Percentiles rank a stretch among this genome's conserved stretches.
Conservation (phyloP, 2,113 vertebrate genomes). For the Austrofundulus limnaeus region DNA sequence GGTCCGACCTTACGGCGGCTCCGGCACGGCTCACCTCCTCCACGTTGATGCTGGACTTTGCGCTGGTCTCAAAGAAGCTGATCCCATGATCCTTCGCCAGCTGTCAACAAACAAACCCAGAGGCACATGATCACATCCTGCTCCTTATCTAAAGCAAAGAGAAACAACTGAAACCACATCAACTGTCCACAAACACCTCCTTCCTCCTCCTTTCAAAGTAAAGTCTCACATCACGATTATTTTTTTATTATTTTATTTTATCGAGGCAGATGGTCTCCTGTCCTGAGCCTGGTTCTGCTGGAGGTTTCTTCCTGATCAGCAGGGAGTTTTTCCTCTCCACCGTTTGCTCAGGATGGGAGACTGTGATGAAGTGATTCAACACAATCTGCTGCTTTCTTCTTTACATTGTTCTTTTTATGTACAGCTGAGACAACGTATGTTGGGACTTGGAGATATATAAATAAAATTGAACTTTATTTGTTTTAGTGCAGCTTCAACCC, state of each 20-base stretch:
- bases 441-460: too few relatives aligned
- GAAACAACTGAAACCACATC: not conserved
- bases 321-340: too few relatives aligned
- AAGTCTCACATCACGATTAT: not conserved
- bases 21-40: constrained; percentile 73
- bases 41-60: constrained; percentile 83
- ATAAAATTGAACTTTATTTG: too few relatives aligned
- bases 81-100: constrained; percentile 90
- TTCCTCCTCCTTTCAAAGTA: not conserved
- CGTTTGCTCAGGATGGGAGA: too few relatives aligned
- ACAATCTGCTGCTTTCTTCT: too few relatives aligned
- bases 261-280: too few relatives aligned
- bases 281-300: too few relatives aligned
- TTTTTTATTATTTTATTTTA: too few relatives aligned
- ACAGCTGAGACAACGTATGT: too few relatives aligned
- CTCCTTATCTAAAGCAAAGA: constrained; percentile 45
- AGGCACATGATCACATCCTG: constrained; percentile 28
- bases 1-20: not conserved
- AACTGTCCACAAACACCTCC: not conserved
- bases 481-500: not conserved
- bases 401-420: too few relatives aligned
- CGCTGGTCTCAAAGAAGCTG: constrained; percentile 94
- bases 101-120: constrained; percentile 69
- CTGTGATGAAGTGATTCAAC: too few relatives aligned
- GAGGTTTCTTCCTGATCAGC: too few relatives aligned